A percentile compares a stretch with the other conserved stretches of the same genome.
Evolutionary conservation across 2,888 invertebrate species (phyloP).

Genomic region (Macroteleia sp.): DNA sequence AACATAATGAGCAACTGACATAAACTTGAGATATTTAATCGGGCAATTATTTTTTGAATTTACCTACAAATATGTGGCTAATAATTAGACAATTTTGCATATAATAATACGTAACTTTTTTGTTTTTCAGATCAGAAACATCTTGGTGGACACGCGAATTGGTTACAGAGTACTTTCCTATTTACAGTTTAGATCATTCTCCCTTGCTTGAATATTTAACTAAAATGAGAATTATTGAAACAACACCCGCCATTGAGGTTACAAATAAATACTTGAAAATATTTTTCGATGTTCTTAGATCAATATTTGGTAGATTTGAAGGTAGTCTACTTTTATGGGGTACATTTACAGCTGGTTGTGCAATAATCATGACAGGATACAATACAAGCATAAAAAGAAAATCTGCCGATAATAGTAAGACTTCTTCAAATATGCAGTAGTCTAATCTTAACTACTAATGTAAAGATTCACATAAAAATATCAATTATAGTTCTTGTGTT

Average conservation of each 20-base stretch:
- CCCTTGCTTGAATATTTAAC: conserved; percentile 86
- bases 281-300: conserved; percentile 84
- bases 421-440: too few species aligned
- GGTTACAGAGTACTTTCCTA: conserved; percentile 86
- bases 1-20: too few species aligned
- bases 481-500: too few species aligned
- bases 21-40: too few species aligned
- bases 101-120: too few species aligned
- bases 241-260: conserved; percentile 75
- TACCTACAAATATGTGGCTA: too few species aligned
- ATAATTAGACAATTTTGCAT: too few species aligned
- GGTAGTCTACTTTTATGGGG: conserved; percentile 86
- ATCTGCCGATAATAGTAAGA: not conserved
- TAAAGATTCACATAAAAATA: too few species aligned
- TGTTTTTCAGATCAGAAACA: conserved; percentile 72
- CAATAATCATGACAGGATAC: conserved; percentile 84
- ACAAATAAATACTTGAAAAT: conserved; percentile 84
- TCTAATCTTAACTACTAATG: too few species aligned
- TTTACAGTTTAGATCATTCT: conserved; percentile 86
- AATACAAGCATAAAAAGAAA: conserved; percentile 25
- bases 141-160: conserved; percentile 86
- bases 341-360: conserved; percentile 86
- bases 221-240: conserved; percentile 85
- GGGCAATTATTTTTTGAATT: too few species aligned
- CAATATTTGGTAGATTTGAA: conserved; percentile 84